phyloP scores from a whole-genome alignment of 2,113 vertebrate genomes.

The Microcebus tavaratra region DNA sequence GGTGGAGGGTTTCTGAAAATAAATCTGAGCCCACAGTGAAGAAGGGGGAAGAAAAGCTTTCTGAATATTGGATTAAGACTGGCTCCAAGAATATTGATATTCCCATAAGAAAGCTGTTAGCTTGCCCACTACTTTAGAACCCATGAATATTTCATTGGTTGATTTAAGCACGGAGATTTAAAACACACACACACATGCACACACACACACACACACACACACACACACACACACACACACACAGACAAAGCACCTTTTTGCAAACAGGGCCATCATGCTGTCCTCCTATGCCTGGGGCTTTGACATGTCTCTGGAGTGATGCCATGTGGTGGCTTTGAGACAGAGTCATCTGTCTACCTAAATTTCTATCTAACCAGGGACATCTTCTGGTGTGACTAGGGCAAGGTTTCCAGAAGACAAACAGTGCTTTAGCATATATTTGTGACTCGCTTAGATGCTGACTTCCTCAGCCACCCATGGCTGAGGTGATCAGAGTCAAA shows the following conservation, averaged over 20 bases:
- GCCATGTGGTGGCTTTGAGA: constrained; percentile 36
- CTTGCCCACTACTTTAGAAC: constrained; percentile 81
- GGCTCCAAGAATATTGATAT: constrained; percentile 88
- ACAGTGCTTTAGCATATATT: neutral
- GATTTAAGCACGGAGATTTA: constrained; percentile 77
- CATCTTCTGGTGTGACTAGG: constrained; percentile 27
- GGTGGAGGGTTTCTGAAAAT: constrained; percentile 79
- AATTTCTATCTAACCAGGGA: constrained; percentile 50
- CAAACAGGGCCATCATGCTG: constrained; percentile 21
- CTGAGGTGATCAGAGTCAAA: neutral
- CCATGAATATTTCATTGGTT: constrained; percentile 88
- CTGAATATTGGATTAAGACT: constrained; percentile 88
- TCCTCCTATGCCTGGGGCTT: neutral
- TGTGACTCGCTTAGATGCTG: neutral
- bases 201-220: constrained; percentile 9
- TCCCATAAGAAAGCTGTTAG: constrained; percentile 85
- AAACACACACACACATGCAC: neutral
- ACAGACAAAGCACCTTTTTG: constrained; percentile 71
- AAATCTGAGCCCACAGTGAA: constrained; percentile 73
- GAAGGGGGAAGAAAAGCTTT: constrained; percentile 74
- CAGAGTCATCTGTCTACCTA: neutral
- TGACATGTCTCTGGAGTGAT: neutral
- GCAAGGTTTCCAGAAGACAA: constrained; percentile 74
- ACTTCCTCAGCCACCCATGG: neutral
- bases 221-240: constrained; percentile 9